These are phyloP conservation scores for Oryctolagus cuniculus DNA, from an alignment of 2,113 vertebrate genomes.

Conservation along the genomic window DNA sequence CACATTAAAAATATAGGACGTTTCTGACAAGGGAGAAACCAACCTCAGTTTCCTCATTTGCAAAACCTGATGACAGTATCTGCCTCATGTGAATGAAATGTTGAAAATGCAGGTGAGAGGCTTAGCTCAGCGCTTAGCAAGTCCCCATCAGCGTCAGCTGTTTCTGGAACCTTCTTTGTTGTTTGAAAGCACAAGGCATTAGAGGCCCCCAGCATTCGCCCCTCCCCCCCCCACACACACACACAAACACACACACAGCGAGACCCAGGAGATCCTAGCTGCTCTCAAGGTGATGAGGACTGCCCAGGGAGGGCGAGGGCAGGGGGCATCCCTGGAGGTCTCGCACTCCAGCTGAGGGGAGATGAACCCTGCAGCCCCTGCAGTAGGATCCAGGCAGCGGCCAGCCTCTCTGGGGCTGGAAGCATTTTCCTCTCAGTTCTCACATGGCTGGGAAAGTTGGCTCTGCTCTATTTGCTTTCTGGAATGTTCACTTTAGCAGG, in stretches of 20 bases:
- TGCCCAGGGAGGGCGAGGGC: too few relatives aligned
- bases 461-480: conserved; percentile 75
- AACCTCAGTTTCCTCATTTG: not conserved
- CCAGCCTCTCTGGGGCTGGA: not conserved
- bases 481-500: conserved; percentile 55
- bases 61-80: not conserved
- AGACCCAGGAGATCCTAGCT: too few relatives aligned
- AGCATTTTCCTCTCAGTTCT: not conserved
- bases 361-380: not conserved
- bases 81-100: not conserved
- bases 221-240: not conserved
- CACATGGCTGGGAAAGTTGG: conserved; percentile 62
- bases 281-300: too few relatives aligned
- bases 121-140: not conserved
- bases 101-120: not conserved
- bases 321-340: too few relatives aligned
- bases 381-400: not conserved
- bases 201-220: too few relatives aligned
- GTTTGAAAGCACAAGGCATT: not conserved
- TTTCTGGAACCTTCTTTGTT: conserved; percentile 32
- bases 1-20: too few relatives aligned
- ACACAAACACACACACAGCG: not conserved
- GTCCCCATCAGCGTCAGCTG: not conserved
- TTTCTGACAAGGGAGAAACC: not conserved
- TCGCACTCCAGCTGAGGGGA: not conserved